A percentile compares a stretch with the other conserved stretches of the same genome.
phyloP scores from a whole-genome alignment of 2,113 vertebrate species.

The Bubo scandiacus region DNA sequence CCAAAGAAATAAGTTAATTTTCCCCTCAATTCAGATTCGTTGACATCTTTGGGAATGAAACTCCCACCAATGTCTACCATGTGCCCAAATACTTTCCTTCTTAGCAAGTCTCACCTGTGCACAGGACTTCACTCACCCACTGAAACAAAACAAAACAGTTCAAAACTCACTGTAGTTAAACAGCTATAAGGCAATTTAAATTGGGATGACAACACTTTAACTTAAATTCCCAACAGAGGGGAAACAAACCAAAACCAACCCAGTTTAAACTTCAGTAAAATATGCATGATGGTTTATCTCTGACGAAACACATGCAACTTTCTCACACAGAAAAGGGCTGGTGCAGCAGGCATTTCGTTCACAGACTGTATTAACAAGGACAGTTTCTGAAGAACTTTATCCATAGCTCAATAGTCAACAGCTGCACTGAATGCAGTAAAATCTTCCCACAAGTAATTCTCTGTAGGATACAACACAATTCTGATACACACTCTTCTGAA shows the following conservation, averaged over 20 bases:
- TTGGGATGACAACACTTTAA: not conserved
- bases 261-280: not conserved
- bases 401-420: not conserved
- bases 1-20: not conserved
- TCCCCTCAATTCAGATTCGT: not conserved
- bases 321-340: not conserved
- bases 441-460: not conserved
- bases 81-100: not conserved
- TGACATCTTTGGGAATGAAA: not conserved
- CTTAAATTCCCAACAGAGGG: not conserved
- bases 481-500: not conserved
- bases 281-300: not conserved
- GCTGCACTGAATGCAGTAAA: not conserved
- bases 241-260: not conserved
- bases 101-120: not conserved
- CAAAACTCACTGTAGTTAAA: not conserved
- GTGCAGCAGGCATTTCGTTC: not conserved
- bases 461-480: not conserved
- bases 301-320: not conserved
- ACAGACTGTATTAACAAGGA: not conserved
- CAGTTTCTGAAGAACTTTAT: slow-evolving; percentile 6
- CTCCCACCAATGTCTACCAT: not conserved
- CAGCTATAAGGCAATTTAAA: not conserved
- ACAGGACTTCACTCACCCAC: not conserved
- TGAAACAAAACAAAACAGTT: not conserved